Conservation (phyloP, 1,140 invertebrate genomes). For the Spodoptera frugiperda region DNA sequence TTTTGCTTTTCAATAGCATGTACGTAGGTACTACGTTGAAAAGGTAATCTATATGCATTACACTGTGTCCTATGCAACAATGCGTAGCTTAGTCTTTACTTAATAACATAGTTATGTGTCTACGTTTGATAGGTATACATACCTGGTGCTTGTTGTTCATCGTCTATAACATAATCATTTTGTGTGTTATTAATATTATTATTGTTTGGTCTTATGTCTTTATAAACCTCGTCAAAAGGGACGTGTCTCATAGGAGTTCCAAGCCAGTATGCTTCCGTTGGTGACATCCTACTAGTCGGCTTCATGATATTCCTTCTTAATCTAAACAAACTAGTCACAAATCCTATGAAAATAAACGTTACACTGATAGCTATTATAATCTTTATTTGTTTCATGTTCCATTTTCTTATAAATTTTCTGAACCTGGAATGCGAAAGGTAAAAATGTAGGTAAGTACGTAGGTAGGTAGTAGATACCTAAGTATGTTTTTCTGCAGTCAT, state of each 20-base stretch:
- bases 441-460: not conserved
- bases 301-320: not conserved
- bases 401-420: conserved; percentile 59
- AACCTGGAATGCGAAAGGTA: conserved; percentile 58
- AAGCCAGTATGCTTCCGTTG: conserved; percentile 29
- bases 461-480: too few species aligned
- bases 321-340: conserved; percentile 23
- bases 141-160: conserved; percentile 33
- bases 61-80: too few species aligned
- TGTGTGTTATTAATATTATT: conserved; percentile 45
- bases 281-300: not conserved
- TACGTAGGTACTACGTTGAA: too few species aligned
- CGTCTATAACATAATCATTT: conserved; percentile 60
- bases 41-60: too few species aligned
- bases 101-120: too few species aligned
- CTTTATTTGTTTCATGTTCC: conserved; percentile 62
- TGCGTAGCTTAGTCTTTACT: too few species aligned
- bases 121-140: too few species aligned
- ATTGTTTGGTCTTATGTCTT: conserved; percentile 49
- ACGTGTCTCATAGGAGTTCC: conserved; percentile 61
- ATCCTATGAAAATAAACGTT: conserved; percentile 57
- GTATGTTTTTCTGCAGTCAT: not conserved
- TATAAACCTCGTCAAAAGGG: conserved; percentile 66
- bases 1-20: too few species aligned
- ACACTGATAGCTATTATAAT: conserved; percentile 53